These are phyloP conservation scores for Papilio gigon DNA, from an alignment of 2,888 invertebrate genomes.

Conservation along the genomic window DNA sequence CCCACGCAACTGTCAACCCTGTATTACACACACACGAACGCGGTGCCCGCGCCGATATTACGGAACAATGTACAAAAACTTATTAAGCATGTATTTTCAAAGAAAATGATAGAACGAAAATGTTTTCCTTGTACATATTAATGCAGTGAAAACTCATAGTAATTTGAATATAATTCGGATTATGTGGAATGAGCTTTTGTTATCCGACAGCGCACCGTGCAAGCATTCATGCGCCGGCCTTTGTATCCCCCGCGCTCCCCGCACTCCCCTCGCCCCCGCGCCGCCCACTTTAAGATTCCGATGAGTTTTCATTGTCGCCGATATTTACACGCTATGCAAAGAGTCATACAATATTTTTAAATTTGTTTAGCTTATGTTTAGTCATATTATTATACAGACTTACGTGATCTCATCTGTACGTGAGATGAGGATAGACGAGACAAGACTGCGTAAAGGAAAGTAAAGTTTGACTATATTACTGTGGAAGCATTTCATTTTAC, in stretches of 20 bases:
- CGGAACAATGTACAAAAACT: neutral
- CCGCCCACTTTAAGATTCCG: constrained; percentile 56
- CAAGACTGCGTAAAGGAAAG: too few species aligned
- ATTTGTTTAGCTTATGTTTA: neutral
- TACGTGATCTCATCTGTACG: neutral
- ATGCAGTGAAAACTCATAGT: neutral
- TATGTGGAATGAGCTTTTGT: neutral
- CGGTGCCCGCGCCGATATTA: neutral
- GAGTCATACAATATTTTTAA: constrained; percentile 39
- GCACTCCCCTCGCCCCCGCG: too few species aligned
- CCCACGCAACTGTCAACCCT: constrained; percentile 17
- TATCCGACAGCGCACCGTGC: constrained; percentile 17
- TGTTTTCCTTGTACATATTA: neutral
- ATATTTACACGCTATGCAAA: constrained; percentile 57
- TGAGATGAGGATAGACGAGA: neutral
- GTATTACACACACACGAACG: neutral
- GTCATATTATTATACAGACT: neutral
- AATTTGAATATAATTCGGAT: neutral
- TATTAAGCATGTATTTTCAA: too few species aligned
- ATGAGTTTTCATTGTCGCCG: constrained; percentile 75
- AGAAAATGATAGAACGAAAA: neutral
- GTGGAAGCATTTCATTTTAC: too few species aligned
- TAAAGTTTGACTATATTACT: too few species aligned
- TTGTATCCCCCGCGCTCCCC: constrained; percentile 54
- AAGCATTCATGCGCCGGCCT: constrained; percentile 41